Conservation (phyloP, 2,113 vertebrate species). For the Pluvianellus socialis region DNA sequence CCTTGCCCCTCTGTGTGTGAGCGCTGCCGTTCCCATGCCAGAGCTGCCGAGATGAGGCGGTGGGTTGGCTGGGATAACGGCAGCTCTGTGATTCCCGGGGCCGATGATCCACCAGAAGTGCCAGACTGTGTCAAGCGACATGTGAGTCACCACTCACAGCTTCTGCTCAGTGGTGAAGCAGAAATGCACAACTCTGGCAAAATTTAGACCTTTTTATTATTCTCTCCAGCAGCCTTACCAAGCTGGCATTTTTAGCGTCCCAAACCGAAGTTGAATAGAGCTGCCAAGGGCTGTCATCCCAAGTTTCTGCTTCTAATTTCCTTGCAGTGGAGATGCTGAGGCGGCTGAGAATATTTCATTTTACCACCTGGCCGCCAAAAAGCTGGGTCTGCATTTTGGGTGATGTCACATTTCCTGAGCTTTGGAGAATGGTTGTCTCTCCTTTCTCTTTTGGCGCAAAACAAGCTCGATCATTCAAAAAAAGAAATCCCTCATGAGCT, state of each 20-base stretch:
- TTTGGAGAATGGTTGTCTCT: constrained; percentile 29
- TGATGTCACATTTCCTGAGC: constrained; percentile 63
- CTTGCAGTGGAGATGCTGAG: constrained; percentile 58
- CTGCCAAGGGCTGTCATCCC: constrained; percentile 54
- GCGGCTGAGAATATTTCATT: constrained; percentile 39
- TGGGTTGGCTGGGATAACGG: neutral
- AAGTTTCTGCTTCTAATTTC: constrained; percentile 61
- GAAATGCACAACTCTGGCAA: constrained; percentile 56
- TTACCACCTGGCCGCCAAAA: constrained; percentile 39
- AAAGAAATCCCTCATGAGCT: constrained; percentile 40
- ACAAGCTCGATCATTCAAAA: constrained; percentile 1
- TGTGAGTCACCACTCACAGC: constrained; percentile 57
- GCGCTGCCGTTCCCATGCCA: rapidly evolving
- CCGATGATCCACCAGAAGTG: neutral
- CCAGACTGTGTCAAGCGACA: constrained; percentile 14
- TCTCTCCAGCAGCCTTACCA: constrained; percentile 18
- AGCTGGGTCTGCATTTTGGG: constrained; percentile 33
- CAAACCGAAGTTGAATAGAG: neutral
- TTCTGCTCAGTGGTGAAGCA: neutral
- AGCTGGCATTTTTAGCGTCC: constrained; percentile 18
- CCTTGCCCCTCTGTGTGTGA: neutral
- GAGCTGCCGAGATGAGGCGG: neutral
- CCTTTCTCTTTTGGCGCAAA: constrained; percentile 39
- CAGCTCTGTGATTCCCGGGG: neutral
- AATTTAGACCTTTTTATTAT: constrained; percentile 29